Conservation (phyloP, 2,797 vertebrate genomes). For the Mareca strepera region DNA sequence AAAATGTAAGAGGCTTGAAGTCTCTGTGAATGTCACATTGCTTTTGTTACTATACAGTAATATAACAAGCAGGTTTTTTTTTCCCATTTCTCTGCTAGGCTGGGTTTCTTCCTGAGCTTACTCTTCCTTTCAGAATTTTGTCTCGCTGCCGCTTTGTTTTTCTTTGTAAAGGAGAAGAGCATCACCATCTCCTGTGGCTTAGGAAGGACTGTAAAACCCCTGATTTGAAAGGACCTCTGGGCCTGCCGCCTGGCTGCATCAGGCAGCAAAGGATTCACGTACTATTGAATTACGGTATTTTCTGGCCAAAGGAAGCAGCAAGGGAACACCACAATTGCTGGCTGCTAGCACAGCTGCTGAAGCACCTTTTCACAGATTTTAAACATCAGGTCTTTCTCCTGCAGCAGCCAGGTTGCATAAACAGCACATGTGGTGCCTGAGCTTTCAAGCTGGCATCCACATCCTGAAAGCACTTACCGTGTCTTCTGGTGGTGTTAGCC, state of each 20-base stretch:
- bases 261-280: slow-evolving; percentile 48
- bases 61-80: rapidly evolving
- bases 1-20: neutral
- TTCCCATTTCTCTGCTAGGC: neutral
- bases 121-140: neutral
- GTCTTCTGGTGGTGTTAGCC: neutral
- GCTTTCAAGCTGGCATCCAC: neutral
- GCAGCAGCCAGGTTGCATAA: neutral
- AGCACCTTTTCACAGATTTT: slow-evolving; percentile 11
- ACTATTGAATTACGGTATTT: slow-evolving; percentile 43
- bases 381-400: neutral
- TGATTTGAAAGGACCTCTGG: slow-evolving; percentile 68
- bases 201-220: slow-evolving; percentile 52
- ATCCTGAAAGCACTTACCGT: neutral
- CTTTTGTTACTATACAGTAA: neutral
- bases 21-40: neutral
- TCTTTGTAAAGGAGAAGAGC: slow-evolving; percentile 41
- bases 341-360: neutral
- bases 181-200: slow-evolving; percentile 37
- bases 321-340: neutral
- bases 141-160: neutral
- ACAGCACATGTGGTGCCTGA: neutral
- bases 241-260: slow-evolving; percentile 45
- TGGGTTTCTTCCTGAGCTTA: neutral
- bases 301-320: neutral